Base-by-base conservation (phyloP, 2,888 invertebrate genomes). In the Parapristionchus giblindavisi region DNA sequence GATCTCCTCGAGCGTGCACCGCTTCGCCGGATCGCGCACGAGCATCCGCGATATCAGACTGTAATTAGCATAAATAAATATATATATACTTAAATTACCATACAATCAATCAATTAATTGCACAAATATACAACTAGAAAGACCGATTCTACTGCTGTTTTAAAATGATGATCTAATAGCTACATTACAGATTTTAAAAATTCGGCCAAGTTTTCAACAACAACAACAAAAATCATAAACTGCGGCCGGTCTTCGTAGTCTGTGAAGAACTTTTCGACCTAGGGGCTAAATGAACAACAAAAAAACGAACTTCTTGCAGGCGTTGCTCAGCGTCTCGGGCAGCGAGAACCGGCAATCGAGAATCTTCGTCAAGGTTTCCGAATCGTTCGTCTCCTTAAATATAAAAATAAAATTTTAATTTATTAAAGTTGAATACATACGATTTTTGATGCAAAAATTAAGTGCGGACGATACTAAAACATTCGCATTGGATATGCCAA, bases 301-400 rank as follows among this genome's bases (percentile, higher is more conserved):
- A n/a, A n/a, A 51, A 76, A 83, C 89, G 85, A 84, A 94, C 93
- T 92, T 92, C 90, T 93, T 92, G 90, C 98, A 98, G 77, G 92
- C 92, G 72, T 91, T 91, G 17, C 96, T 94, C 80, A 99, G 92
- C 90, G 95, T 93, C 38, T 92, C 89, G 74, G 98, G 96, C 87
- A 96, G 93, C 76, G 93, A 93, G 89, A 96, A 99, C 91, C 96
- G 96, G 91, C 98, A 98, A 90, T 99, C 98, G 94, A 99, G 95
- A 82, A 99, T 99, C 94, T 96, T 97, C 40, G 96, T 98, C 75
- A 99, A 91, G 0, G 99, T 99, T 91, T 99, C 99, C 87, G 96
- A 96, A 90, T 99, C 99, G 89, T 98, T 99, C 40, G 97, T 96
- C 91, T 98, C 98, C 90, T 97, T 96, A n/a, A 56, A 56, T 11